A percentile compares a stretch with the other conserved stretches of the same genome.
Conservation (phyloP, 2,113 vertebrate species). For the Neoarius graeffei region DNA sequence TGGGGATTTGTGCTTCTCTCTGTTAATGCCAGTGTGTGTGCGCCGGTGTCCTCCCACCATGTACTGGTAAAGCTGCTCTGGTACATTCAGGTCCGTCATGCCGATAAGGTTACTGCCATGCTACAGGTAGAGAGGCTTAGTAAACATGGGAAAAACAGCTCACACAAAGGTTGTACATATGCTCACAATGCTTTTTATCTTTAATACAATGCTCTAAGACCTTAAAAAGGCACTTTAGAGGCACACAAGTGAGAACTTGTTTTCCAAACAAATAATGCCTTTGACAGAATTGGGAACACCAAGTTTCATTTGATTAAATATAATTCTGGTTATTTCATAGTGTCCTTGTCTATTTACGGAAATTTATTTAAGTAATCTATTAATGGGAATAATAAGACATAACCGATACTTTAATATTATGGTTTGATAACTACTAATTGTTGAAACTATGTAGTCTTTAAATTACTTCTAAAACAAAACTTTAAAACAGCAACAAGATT, state of each 20-base stretch:
- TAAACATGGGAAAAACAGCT: not conserved
- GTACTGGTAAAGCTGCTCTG: conserved; percentile 97
- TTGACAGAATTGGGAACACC: not conserved
- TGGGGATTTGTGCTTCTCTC: conserved; percentile 96
- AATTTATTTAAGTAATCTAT: not conserved
- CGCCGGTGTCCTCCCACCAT: conserved; percentile 97
- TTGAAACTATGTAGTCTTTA: not conserved
- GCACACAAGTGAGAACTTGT: not conserved
- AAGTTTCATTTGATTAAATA: not conserved
- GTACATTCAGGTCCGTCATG: conserved; percentile 97
- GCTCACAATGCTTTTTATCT: not conserved
- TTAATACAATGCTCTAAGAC: not conserved
- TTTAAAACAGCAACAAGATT: not conserved
- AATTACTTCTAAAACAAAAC: not conserved
- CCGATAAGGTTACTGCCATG: conserved; percentile 97
- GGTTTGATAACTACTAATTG: not conserved
- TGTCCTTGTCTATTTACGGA: not conserved
- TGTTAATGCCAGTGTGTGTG: conserved; percentile 84
- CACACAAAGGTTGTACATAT: not conserved
- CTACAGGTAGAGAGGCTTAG: conserved; percentile 61
- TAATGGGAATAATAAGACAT: not conserved
- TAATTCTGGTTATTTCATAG: not conserved
- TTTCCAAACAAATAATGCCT: not conserved
- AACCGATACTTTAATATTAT: not conserved
- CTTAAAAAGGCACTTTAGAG: not conserved